Evolutionary conservation across 2,113 vertebrate species (phyloP), one percentile per base, ranked within the genome.

Genomic region (Hypocryptadius cinnamomeus): DNA sequence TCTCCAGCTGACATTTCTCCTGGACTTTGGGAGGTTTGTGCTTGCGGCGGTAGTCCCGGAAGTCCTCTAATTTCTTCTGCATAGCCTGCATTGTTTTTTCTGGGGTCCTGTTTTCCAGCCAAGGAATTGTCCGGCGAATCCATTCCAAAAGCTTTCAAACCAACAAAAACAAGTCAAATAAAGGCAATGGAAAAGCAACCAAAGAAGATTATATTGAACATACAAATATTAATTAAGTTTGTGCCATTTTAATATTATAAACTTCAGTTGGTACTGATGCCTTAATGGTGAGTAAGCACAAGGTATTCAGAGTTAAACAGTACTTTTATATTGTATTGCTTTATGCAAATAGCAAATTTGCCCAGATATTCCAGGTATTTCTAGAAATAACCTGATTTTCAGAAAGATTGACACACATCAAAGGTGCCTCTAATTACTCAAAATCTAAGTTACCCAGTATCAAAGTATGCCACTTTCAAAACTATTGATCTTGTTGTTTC

Each of bases 1-100:
- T 99, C 97, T 99, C 99, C 96, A 99, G 97, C 90, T 99, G 99
- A 96, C 99, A 99, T 90, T 99, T 99, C 97, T 99, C 99, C 96
- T 99, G 99, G 89, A 99, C 98, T 97, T 99, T 99, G 14, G 99
- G 99, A 19, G 99, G 99, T 94, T 99, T 99, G 97, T 99, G 99
- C 87, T 99, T 98, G 77, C 99, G 98, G 15, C 99, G 98, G 95
- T 99, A 99, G 93, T 99, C 99, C 85, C 99, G 97, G 97, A 99
- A 99, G 94, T 99, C 99, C 91, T 99, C 99, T 96, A 99, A 97
- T 94, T 99, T 99, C 94, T 98, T 97, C 97, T 99, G 99, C 99
- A 99, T 99, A 93, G 99, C 98, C 27, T 98, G 97, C 99, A 99
- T 98, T 71, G 98, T 99, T 97, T 99, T 99, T 98, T 99, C 99